Evolutionary conservation across 2,888 invertebrate species (phyloP).

Genomic region (Lymantria monacha): DNA sequence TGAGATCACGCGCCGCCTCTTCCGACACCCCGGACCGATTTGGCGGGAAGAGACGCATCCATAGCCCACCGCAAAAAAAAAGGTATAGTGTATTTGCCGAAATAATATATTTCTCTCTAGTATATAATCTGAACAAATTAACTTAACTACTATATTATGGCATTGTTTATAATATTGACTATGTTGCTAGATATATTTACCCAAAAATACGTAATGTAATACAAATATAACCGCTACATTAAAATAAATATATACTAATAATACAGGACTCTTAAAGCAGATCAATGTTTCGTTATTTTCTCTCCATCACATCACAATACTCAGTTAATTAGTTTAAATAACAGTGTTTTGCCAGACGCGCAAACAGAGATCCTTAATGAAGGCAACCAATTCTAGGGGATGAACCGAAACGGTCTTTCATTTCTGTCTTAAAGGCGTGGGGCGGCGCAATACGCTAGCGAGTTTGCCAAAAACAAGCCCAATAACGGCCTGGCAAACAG

Average conservation of each 20-base stretch:
- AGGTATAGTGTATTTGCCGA: too few species aligned
- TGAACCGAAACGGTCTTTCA: constrained; percentile 71
- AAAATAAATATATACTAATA: constrained; percentile 8
- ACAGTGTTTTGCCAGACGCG: constrained; percentile 75
- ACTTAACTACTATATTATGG: too few species aligned
- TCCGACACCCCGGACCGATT: too few species aligned
- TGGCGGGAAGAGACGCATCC: too few species aligned
- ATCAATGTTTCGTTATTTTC: constrained; percentile 64
- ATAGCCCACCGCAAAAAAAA: too few species aligned
- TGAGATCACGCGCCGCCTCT: too few species aligned
- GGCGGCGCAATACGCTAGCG: constrained; percentile 63
- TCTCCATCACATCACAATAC: constrained; percentile 67
- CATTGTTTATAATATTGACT: too few species aligned
- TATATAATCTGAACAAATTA: too few species aligned
- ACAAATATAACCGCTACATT: neutral
- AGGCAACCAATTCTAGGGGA: constrained; percentile 69
- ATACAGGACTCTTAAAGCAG: constrained; percentile 43
- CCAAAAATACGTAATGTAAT: neutral
- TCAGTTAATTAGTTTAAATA: constrained; percentile 77
- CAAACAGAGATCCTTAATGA: constrained; percentile 77
- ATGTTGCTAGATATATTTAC: too few species aligned
- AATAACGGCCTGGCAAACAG: constrained; percentile 78
- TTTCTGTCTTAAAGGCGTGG: constrained; percentile 62
- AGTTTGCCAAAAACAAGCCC: constrained; percentile 78
- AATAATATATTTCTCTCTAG: too few species aligned